Base-by-base conservation (phyloP, 1,140 invertebrate species). In the Coptotermes formosanus region DNA sequence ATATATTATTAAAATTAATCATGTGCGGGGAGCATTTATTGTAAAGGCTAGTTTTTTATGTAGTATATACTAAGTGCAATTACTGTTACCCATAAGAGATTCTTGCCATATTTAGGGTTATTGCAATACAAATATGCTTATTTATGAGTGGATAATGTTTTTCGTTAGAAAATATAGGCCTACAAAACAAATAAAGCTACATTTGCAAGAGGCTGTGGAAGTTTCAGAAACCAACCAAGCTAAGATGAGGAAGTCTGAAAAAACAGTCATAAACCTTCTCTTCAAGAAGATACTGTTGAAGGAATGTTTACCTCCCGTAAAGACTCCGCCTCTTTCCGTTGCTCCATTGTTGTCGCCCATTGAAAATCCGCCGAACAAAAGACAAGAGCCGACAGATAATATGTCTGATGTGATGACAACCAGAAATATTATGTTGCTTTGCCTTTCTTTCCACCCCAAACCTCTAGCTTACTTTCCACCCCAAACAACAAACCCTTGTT, bases 321-420 rank as follows among this genome's bases (percentile, higher is more conserved):
- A 25, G 21, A 64, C 12, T 16, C 59, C 21, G 19, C 21, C 16
- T 25, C 64, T 75, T 30, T 75, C 8, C 64, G 30, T 75, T 16
- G 30, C 30, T 30, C n/a, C 64, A 30, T 75, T 75, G 64, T 75
- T 75, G 64, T 75, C 64, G 25, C 16, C 25, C n/a, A 75, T 75
- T 30, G 64, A 75, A 75, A 75, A 75, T 75, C 25, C 64, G 64
- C 64, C 64, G n/a, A 75, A 75, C 25, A 75, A 75, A 75, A 75
- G 64, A 75, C 64, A 30, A 30, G 64, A 25, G 25, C n/a, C 25
- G 64, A 75, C 64, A 75, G 25, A 75, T 75, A 75, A 75, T 75
- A 75, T 75, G 64, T 75, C n/a, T 75, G 25, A 16, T n/a, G 64
- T 75, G 64, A n/a, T 75, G 64, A 75, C 64, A 75, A 75, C 64